Evolutionary conservation across 2,888 invertebrate species (phyloP), one percentile per base, ranked within the genome.

Genomic region (Drosophila monieri): DNA sequence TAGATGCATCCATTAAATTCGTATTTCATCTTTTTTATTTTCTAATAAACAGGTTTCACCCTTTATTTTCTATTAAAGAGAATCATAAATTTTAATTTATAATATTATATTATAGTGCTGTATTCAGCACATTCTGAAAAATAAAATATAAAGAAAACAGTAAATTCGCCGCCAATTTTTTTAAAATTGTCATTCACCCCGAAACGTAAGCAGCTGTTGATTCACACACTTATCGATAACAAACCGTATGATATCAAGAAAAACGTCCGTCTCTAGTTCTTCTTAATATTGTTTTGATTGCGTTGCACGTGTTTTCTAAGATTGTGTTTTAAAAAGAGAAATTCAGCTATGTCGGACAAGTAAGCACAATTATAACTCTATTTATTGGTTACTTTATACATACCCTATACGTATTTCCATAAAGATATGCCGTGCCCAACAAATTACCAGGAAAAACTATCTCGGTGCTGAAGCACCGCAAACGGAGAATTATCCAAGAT

Each of bases 391-490:
- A 1, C 49, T 5, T 9, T 10, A 51, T 4, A 14, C 39, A 0
- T 32, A 30, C 10, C 9, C 9, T 30, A 43, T 5, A 25, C 18
- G 1, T 15, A 49, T 55, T 25, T 0, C 18, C n/a, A 15, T 2
- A 25, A 41, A 92, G 91, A 83, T 92, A 91, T 75, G 91, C 92
- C 0, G 90, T 92, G 4, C 88, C 92, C 14, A 92, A 92, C 66
- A 92, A 92, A 79, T 68, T 92, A 44, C 92, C 92, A 18, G 91
- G 91, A 12, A 92, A 91, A 80, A 91, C 91, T 52, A 89, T 92
- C 0, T 90, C 91, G 5, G 89, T 92, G 37, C 86, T 92, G 12
- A 88, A 89, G n/a, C 92, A 92, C 61, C 91, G 92, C 37, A 91
- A 90, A 62, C 85, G 90, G 9, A 88, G 92, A 23, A 90, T 91